Base-by-base conservation (phyloP, 2,113 vertebrate species). In the Lophius piscatorius region DNA sequence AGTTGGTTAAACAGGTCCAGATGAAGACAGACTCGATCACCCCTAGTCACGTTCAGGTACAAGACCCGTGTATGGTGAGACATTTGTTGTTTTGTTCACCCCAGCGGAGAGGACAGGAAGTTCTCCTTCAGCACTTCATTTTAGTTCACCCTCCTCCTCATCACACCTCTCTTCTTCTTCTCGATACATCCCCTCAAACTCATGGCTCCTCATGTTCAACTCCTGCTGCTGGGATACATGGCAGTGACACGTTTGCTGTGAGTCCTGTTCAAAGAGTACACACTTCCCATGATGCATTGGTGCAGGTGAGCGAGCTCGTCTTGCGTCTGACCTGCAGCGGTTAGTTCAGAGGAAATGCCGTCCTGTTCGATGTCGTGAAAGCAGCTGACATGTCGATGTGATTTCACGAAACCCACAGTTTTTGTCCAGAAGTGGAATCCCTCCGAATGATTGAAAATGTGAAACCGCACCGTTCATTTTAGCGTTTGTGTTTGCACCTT, bases 391-490 rank as follows among this genome's bases (percentile, higher is more conserved):
- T 71, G 22, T 35, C n/a, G 52, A 60, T 61, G 57, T 70, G 58
- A 38, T 75, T 70, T 17, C n/a, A 31, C 68, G 50, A 78, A 78
- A 22, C 61, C 36, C 65, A 12, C 22, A 23, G 48, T 55, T 11
- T 23, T 50, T 58, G 57, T 51, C 50, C 39, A 45, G 24, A 58
- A 5, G 59, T 70, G 54, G 64, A 7, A 14, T 44, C 44, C 1
- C 31, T 35, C 7, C 6, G 8, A 34, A 42, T 24, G 20, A 39
- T 11, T 62, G 3, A 39, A 54, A 61, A 65, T 74, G 68, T 80
- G 58, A 84, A 41, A 45, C 29, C 49, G 74, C 84, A 85, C 72
- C 81, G 39, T 77, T 71, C 60, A 41, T 63, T 50, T 65, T 55
- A 42, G 38, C 62, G 33, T 81, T 65, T 63, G 23, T 31, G 39